Evolutionary conservation across 2,113 vertebrate genomes (phyloP).

Genomic region (Coregonus clupeaformis): DNA sequence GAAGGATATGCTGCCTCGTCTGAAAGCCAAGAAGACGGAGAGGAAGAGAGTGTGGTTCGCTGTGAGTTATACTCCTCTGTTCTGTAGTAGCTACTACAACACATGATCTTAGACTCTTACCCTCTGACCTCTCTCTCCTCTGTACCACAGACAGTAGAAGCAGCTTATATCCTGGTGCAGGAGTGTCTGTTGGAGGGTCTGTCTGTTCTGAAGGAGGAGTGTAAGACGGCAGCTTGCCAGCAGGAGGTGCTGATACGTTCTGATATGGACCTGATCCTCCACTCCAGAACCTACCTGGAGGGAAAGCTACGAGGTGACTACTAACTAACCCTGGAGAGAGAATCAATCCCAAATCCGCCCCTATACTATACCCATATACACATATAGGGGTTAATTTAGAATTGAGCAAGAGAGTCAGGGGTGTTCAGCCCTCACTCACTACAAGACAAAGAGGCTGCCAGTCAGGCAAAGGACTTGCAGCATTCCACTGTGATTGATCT

Average conservation of each 20-base stretch:
- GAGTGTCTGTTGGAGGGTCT: conserved; percentile 79
- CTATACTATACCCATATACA: too few relatives aligned
- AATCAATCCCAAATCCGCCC: too few relatives aligned
- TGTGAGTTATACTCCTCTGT: conserved; percentile 68
- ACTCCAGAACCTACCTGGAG: conserved; percentile 79
- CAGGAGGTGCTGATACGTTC: conserved; percentile 87
- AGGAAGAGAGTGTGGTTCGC: conserved; percentile 85
- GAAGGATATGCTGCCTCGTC: conserved; percentile 82
- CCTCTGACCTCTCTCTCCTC: neutral
- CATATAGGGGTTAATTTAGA: neutral
- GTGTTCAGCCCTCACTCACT: neutral
- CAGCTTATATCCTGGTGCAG: conserved; percentile 83
- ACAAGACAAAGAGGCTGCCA: neutral
- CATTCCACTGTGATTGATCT: too few relatives aligned
- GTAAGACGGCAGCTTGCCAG: conserved; percentile 65
- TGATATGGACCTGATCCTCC: conserved; percentile 89
- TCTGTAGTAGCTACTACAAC: neutral
- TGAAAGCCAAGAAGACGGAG: conserved; percentile 87
- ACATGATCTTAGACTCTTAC: neutral
- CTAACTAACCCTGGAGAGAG: neutral
- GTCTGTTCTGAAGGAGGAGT: conserved; percentile 81
- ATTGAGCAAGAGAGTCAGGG: neutral
- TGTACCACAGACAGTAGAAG: conserved; percentile 81
- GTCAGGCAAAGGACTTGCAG: too few relatives aligned
- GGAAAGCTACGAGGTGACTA: conserved; percentile 82